These are phyloP conservation scores for Anarrhichthys ocellatus DNA, from an alignment of 2,113 vertebrate species.

Conservation along the genomic window DNA sequence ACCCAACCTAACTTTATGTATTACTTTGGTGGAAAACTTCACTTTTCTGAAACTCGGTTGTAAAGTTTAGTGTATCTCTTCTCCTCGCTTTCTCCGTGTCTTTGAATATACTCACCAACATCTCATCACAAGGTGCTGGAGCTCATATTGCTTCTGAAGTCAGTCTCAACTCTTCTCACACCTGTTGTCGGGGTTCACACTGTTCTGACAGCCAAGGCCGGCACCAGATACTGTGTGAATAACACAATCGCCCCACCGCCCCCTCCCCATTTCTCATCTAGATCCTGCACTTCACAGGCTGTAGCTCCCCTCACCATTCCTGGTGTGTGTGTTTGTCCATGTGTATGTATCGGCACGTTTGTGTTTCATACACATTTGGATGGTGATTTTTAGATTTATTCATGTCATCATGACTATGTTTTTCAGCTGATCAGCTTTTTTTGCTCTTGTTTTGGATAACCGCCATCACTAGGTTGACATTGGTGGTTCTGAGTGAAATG, in stretches of 20 bases:
- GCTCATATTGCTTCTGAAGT: slow-evolving; percentile 41
- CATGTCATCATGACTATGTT: neutral
- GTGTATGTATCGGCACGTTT: neutral
- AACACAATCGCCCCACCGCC: slow-evolving; percentile 24
- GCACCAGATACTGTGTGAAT: slow-evolving; percentile 57
- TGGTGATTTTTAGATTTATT: neutral
- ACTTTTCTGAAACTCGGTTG: neutral
- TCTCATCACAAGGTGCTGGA: slow-evolving; percentile 27
- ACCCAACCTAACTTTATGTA: neutral
- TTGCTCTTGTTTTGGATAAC: neutral
- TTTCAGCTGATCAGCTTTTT: neutral
- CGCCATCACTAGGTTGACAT: neutral
- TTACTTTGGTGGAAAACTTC: neutral
- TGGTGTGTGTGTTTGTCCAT: neutral
- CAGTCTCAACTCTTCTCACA: slow-evolving; percentile 35
- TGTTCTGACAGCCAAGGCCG: slow-evolving; percentile 39
- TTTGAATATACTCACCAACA: slow-evolving; percentile 7
- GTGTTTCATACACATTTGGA: neutral
- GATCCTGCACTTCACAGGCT: slow-evolving; percentile 6
- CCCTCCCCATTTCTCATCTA: slow-evolving; percentile 1
- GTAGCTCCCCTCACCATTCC: neutral
- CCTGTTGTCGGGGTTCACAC: slow-evolving; percentile 55
- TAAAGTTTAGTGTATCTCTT: neutral
- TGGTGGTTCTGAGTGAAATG: neutral
- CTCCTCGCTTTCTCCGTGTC: neutral